These are phyloP conservation scores for Corythornis cristatus DNA, from an alignment of 2,113 vertebrate species.

Conservation along the genomic window DNA sequence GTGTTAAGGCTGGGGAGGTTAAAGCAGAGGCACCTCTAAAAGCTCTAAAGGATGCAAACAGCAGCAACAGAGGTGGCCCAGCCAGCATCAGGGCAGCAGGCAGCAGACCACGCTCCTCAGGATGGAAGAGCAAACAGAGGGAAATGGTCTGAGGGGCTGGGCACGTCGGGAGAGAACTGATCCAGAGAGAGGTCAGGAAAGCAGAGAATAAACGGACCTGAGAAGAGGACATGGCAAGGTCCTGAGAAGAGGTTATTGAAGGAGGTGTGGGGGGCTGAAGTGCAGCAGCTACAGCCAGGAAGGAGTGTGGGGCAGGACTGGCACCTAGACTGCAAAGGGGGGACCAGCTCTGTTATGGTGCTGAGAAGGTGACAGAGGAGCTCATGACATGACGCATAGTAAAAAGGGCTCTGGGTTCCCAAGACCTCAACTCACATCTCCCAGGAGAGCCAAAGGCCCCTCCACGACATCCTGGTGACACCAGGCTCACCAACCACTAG, in stretches of 20 bases:
- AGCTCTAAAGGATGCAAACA: conserved; percentile 40
- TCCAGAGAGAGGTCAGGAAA: background rate
- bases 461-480: too few species aligned
- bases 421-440: too few species aligned
- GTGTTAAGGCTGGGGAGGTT: conserved; percentile 40
- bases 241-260: background rate
- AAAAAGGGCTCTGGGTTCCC: background rate
- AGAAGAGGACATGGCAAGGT: background rate
- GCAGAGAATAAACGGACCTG: background rate
- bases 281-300: background rate
- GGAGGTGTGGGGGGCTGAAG: background rate
- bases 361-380: background rate
- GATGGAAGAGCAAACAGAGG: conserved; percentile 15
- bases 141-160: background rate
- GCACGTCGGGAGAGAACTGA: background rate
- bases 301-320: background rate
- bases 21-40: background rate
- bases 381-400: background rate
- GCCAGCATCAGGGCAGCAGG: background rate
- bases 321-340: background rate
- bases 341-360: background rate
- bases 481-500: too few species aligned
- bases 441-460: too few species aligned
- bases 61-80: background rate
- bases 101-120: background rate